phyloP scores from a whole-genome alignment of 2,797 vertebrate species.

The Chromobotia macracanthus region DNA sequence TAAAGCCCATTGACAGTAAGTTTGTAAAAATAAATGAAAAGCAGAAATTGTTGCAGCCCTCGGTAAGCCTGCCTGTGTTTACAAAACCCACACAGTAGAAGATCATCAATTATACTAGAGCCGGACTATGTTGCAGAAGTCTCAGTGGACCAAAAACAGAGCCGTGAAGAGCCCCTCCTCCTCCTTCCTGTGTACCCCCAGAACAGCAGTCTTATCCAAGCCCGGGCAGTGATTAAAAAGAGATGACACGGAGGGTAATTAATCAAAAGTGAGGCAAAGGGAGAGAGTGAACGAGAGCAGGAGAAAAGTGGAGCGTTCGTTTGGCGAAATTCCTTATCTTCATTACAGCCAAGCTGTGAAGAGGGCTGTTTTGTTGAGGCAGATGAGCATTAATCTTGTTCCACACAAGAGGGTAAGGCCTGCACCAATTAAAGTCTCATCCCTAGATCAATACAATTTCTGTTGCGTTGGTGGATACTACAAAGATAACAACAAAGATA shows the following conservation, averaged over 20 bases:
- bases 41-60: conserved; percentile 41
- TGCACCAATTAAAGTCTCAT: conserved; percentile 53
- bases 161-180: not conserved
- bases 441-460: conserved; percentile 24
- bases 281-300: not conserved
- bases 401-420: conserved; percentile 38
- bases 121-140: conserved; percentile 14
- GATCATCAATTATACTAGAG: conserved; percentile 54
- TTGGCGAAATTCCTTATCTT: conserved; percentile 41
- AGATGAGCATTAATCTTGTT: conserved; percentile 48
- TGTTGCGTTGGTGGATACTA: not conserved
- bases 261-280: conserved; percentile 40
- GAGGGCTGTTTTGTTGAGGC: conserved; percentile 21
- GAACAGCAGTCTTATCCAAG: conserved; percentile 16
- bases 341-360: conserved; percentile 24
- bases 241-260: not conserved
- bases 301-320: conserved; percentile 1
- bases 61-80: conserved; percentile 45
- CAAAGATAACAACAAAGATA: conserved; percentile 19
- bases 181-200: conserved; percentile 19
- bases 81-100: conserved; percentile 45
- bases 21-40: conserved; percentile 45
- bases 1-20: conserved; percentile 25
- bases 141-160: conserved; percentile 34
- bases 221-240: conserved; percentile 14